These are phyloP conservation scores for Zootermopsis nevadensis DNA, from an alignment of 2,888 invertebrate species.

Conservation along the genomic window DNA sequence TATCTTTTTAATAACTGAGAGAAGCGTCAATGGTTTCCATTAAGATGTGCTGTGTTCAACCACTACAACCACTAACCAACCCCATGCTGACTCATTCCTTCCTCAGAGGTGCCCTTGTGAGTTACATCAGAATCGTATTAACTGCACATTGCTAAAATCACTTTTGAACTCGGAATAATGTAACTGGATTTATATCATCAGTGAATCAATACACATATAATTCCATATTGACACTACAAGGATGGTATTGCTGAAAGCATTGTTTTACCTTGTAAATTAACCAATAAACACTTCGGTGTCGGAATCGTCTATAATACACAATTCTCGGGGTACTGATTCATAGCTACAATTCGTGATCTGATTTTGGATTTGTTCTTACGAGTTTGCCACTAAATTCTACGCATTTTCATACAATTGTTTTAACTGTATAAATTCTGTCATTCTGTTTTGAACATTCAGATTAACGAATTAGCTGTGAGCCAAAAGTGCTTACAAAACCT, in stretches of 20 bases:
- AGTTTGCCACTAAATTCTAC: background rate
- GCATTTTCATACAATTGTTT: background rate
- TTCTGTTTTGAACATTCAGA: background rate
- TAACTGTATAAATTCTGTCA: background rate
- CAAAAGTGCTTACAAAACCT: too few relatives aligned
- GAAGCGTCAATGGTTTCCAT: background rate
- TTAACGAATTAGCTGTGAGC: too few relatives aligned
- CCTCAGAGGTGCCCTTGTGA: background rate
- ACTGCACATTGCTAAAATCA: background rate
- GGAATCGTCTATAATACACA: slow-evolving; percentile 13
- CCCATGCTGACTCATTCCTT: background rate
- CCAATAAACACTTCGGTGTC: background rate
- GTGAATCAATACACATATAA: slow-evolving; percentile 14
- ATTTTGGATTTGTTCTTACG: background rate
- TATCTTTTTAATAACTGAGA: too few relatives aligned
- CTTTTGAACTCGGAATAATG: slow-evolving; percentile 15
- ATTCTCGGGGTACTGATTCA: background rate
- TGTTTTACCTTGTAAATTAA: background rate
- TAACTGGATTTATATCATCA: slow-evolving; percentile 22
- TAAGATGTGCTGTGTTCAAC: background rate
- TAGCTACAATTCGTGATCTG: background rate
- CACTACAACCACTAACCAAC: background rate
- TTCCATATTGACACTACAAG: background rate
- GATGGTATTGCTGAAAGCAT: background rate
- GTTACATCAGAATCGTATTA: background rate